These are phyloP conservation scores for Sinodicranocentrus sp. DNA, from an alignment of 2,888 invertebrate species.

Conservation along the genomic window DNA sequence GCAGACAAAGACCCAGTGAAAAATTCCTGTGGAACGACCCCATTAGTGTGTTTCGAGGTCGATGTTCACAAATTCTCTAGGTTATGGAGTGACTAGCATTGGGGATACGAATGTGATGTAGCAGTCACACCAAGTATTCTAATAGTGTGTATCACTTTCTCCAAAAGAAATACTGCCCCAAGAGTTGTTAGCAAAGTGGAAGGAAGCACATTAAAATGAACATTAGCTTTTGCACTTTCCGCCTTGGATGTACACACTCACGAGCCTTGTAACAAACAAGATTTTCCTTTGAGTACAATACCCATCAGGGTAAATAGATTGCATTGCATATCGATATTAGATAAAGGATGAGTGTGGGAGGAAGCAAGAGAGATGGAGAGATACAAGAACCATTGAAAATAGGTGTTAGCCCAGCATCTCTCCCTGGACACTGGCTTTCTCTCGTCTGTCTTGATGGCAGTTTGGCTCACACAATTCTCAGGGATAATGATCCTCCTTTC, in stretches of 20 bases:
- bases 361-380: not conserved
- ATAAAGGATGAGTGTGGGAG: not conserved
- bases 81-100: not conserved
- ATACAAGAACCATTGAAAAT: not conserved
- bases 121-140: too few relatives aligned
- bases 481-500: constrained; percentile 51
- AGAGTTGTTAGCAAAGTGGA: constrained; percentile 35
- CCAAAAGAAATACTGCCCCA: constrained; percentile 47
- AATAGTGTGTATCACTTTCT: not conserved
- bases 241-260: constrained; percentile 28
- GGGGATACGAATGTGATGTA: too few relatives aligned
- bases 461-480: constrained; percentile 47
- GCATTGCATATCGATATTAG: constrained; percentile 9
- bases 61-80: constrained; percentile 34
- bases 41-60: constrained; percentile 19
- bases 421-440: constrained; percentile 40
- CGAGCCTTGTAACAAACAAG: not conserved
- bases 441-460: constrained; percentile 37
- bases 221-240: constrained; percentile 62
- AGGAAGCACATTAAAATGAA: constrained; percentile 62
- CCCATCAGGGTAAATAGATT: constrained; percentile 42
- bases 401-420: not conserved
- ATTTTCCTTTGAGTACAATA: constrained; percentile 9
- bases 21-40: too few relatives aligned
- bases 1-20: too few relatives aligned